Evolutionary conservation across 2,888 invertebrate species (phyloP), one percentile per base, ranked within the genome.

Genomic region (Nasonia oneida): DNA sequence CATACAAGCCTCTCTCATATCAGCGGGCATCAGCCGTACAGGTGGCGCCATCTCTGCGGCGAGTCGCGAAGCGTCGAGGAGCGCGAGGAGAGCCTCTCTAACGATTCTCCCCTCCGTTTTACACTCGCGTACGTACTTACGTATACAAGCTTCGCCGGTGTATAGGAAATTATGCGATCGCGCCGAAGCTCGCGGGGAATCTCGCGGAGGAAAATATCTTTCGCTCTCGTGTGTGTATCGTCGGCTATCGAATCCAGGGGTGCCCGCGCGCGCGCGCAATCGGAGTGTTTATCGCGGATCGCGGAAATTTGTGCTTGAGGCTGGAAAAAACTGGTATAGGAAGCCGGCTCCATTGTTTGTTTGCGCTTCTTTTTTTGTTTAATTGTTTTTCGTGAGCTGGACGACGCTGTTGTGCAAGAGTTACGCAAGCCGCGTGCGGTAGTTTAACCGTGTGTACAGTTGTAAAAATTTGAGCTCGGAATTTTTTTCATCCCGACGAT

Each of bases 31-130:
- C 29, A 67, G 82, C 61, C 74, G 78, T 81, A 67, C 53, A 78
- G 76, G 89, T 92, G 91, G 92, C 92, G 92, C 92, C 92, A 92
- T 92, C 92, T 92, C 89, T 89, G 81, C 42, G 39, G 71, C 85
- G 82, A 89, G 67, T 47, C 73, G 53, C 75, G 76, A 90, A 91
- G 23, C 77, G 57, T 8, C 57, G 57, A 37, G 8, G n/a, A 74
- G 73, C 50, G 47, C 37, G 10, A 57, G 33, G 18, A 57, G 33
- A 67, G 29, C 8, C 14, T 23, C 39, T 15, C 39, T 57, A 83
- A 76, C 47, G 29, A 47, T 74, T 15, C 74, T 39, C 70, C 70
- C 37, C 57, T n/a, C 23, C 14, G 23, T 6, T 8, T 12, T 47
- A 74, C 73, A 50, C 39, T 29, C 71, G 81, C 73, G 29, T 50